Evolutionary conservation across 2,888 invertebrate species (phyloP), one percentile per base, ranked within the genome.

Genomic region (Heteropelma amictum): DNA sequence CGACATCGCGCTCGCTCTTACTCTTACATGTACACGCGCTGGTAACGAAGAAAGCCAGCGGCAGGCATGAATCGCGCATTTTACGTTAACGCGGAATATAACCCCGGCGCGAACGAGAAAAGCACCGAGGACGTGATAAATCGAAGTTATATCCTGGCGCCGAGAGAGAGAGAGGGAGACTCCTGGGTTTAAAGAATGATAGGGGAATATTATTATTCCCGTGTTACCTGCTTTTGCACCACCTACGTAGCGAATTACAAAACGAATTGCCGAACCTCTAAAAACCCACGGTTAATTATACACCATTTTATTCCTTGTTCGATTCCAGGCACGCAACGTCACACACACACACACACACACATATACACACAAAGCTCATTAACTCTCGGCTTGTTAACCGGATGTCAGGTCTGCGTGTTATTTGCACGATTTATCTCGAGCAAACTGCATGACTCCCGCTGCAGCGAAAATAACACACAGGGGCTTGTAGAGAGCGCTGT

Each of bases 141-240:
- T 71, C 68, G 65, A 72, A 75, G 77, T 19, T 60, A 53, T n/a
- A 58, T 38, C 60, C 45, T 47, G 61, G 65, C 64, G 58, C 58
- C 65, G 35, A 61, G 58, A 54, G n/a, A n/a, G n/a, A n/a, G n/a
- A n/a, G n/a, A n/a, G n/a, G n/a, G n/a, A n/a, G n/a, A n/a, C n/a
- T n/a, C n/a, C n/a, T n/a, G n/a, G n/a, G 53, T 56, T 38, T 45
- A 40, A 33, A 17, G 28, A 82, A 80, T 81, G 79, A 83, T 85
- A 84, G 83, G 84, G 85, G 83, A 86, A 86, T 86, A 83, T 78
- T 73, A 65, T 54, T n/a, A n/a, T n/a, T n/a, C 45, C 53, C 65
- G 45, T 23, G 60, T 67, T 63, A 17, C 38, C 33, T 33, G 1
- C 45, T 14, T 19, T 38, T 19, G 12, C 10, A 1, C 14, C 23